phyloP scores from a whole-genome alignment of 2,113 vertebrate species.

The Seriola aureovittata region DNA sequence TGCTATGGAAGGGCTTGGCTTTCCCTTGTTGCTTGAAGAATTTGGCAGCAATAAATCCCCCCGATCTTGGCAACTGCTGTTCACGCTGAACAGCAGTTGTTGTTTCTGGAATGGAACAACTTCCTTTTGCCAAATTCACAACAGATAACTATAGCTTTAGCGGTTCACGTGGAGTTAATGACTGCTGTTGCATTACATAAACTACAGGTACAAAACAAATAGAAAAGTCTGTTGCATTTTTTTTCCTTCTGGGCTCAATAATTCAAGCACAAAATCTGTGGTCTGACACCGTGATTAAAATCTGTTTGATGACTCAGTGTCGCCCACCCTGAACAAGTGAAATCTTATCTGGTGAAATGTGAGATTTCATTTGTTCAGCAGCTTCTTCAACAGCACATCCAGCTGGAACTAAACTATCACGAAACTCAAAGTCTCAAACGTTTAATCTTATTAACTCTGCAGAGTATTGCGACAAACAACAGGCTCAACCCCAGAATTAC shows the following conservation, averaged over 20 bases:
- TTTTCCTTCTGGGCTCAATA: not conserved
- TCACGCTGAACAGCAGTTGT: constrained; percentile 78
- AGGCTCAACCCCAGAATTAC: not conserved
- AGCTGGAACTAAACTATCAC: constrained; percentile 60
- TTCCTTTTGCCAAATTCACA: constrained; percentile 74
- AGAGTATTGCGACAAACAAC: constrained; percentile 50
- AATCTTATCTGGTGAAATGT: constrained; percentile 64
- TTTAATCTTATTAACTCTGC: constrained; percentile 38
- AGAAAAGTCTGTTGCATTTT: not conserved
- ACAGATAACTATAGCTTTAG: constrained; percentile 60
- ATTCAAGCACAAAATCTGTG: not conserved
- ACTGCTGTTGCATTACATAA: constrained; percentile 15
- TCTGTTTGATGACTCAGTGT: constrained; percentile 24
- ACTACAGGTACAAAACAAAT: constrained; percentile 22
- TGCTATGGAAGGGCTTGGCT: constrained; percentile 74
- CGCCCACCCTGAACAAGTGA: constrained; percentile 32
- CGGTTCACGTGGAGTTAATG: constrained; percentile 32
- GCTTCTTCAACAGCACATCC: constrained; percentile 61
- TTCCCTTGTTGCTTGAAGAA: constrained; percentile 72
- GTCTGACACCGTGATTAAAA: constrained; percentile 9
- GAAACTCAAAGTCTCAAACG: constrained; percentile 33
- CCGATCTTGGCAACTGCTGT: constrained; percentile 72
- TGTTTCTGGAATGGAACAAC: constrained; percentile 73
- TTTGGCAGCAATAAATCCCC: constrained; percentile 74
- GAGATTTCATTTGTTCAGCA: constrained; percentile 69